Conservation (phyloP, 2,797 vertebrate genomes). For the Sebastes miniatus region DNA sequence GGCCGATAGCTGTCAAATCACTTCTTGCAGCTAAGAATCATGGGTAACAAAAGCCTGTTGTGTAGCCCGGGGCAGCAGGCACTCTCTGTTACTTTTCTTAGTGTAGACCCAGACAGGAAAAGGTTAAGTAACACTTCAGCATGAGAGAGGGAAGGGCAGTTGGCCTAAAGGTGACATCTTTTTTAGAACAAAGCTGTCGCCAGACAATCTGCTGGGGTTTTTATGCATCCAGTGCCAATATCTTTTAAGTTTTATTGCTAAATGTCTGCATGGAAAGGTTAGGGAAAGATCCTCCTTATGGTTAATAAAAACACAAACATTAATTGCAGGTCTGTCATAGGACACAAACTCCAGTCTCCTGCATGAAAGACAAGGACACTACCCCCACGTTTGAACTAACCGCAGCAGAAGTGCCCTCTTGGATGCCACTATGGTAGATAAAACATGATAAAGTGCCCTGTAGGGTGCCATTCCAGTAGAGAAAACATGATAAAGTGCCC, state of each 20-base stretch:
- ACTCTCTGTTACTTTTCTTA: conserved; percentile 36
- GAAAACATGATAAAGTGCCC: too few relatives aligned
- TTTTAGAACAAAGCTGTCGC: neutral
- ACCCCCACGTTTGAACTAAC: too few relatives aligned
- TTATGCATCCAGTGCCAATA: neutral
- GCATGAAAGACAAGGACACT: neutral
- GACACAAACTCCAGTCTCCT: neutral
- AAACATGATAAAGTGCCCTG: too few relatives aligned
- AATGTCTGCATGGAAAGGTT: neutral
- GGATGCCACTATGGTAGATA: too few relatives aligned
- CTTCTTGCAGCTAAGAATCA: conserved; percentile 55
- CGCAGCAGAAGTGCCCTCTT: too few relatives aligned
- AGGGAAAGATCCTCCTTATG: too few relatives aligned
- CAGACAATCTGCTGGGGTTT: neutral
- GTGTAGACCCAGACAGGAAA: conserved; percentile 32
- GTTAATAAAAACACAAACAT: neutral
- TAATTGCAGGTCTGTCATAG: neutral
- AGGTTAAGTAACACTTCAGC: conserved; percentile 47
- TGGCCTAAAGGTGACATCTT: conserved; percentile 23
- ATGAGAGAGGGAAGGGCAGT: conserved; percentile 7
- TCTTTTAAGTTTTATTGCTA: neutral
- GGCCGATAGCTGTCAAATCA: conserved; percentile 50
- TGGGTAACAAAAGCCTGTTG: conserved; percentile 57
- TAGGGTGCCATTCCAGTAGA: too few relatives aligned
- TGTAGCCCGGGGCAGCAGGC: conserved; percentile 26